Base-by-base conservation (phyloP, 2,113 vertebrate species). In the Poicephalus gulielmi region DNA sequence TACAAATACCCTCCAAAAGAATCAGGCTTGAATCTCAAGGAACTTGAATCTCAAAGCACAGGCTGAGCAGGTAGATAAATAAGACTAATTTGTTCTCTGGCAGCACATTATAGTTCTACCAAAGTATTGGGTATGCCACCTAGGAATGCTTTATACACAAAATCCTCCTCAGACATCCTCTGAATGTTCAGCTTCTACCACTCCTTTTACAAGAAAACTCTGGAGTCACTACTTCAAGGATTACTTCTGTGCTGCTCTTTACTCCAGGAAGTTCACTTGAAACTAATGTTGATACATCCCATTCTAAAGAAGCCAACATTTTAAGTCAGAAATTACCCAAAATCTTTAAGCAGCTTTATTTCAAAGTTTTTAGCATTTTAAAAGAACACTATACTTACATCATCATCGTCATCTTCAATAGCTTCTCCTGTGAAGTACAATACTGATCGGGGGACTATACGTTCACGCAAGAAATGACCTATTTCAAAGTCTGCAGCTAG, bases 401-500 rank as follows among this genome's bases (percentile, higher is more conserved):
- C 99, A 63, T 99, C 99, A 2, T 99, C 99, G 17, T 99, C 99
- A 47, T 99, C 99, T 97, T 99, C 99, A 76, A 99, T 99, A 95
- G 99, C 99, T 97, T 99, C 99, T 88, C 99, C 99, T 80, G 99
- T 99, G 96, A 99, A 99, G 98, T 99, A 99, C 46, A 99, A 98
- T 84, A 99, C 99, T 27, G 99, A 99, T 90, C 99, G 98, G 47
- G 99, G 99, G 20, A 99, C 99, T 82, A 99, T 99, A 49, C 99
- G 99, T 77, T 99, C 99, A 31, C 99, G 99, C 96, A 99, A 98
- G 97, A 99, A 99, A 95, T 99, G 99, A 67, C 99, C 99, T n/a
- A 99, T 99, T 98, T 99, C 99, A 90, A 99, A 99, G 96, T 99
- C 99, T 68, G 99, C 99, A 76, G 99, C 99, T 66, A 99, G 98